These are phyloP conservation scores for Pimephales promelas DNA, from an alignment of 2,113 vertebrate genomes.

Conservation along the genomic window DNA sequence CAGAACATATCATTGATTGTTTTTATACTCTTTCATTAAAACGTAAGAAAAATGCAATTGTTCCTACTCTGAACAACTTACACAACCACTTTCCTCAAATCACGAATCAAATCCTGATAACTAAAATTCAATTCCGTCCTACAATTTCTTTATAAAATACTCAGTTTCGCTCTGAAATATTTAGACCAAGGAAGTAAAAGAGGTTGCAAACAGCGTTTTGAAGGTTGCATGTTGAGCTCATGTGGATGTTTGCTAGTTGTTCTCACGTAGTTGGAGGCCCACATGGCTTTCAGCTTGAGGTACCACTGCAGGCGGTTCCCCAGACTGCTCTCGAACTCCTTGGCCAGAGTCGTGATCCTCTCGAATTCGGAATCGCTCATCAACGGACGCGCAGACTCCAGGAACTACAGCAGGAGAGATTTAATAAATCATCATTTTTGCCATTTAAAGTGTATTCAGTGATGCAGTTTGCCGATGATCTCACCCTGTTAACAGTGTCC, in stretches of 20 bases:
- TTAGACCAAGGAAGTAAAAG: background rate
- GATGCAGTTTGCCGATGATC: background rate
- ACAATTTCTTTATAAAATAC: background rate
- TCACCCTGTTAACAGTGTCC: constrained; percentile 84
- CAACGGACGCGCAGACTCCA: constrained; percentile 84
- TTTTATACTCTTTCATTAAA: background rate
- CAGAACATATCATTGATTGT: background rate
- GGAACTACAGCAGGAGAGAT: constrained; percentile 70
- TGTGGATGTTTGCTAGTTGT: background rate
- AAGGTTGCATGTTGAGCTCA: background rate
- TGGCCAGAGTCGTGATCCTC: constrained; percentile 71
- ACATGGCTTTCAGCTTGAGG: constrained; percentile 87
- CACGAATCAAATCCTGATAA: background rate
- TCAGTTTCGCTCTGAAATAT: too few species aligned
- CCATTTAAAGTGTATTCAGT: background rate
- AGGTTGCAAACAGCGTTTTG: background rate
- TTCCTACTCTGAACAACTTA: too few species aligned
- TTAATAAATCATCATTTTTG: background rate
- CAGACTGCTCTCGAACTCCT: constrained; percentile 81
- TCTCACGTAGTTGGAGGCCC: constrained; percentile 90
- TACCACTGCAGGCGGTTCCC: constrained; percentile 86
- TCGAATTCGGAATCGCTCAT: constrained; percentile 76
- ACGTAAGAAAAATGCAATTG: background rate
- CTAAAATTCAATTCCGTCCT: background rate
- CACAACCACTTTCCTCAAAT: background rate